Evolutionary conservation across 2,113 vertebrate species (phyloP).

Genomic region (Neomonachus schauinslandi): DNA sequence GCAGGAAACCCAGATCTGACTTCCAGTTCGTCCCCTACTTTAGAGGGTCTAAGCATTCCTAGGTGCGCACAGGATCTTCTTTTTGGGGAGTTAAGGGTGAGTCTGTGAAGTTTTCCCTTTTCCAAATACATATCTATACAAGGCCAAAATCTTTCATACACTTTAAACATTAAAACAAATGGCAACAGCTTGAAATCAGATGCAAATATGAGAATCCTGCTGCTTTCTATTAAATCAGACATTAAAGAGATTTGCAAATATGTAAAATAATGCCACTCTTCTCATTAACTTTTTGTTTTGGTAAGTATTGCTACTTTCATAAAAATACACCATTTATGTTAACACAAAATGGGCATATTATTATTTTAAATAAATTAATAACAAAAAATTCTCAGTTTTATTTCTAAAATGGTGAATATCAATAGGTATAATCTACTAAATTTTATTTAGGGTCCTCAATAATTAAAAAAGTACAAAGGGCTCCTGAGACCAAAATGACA

Average conservation of each 20-base stretch:
- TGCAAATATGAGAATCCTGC: conserved; percentile 10
- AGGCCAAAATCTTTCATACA: neutral
- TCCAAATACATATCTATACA: neutral
- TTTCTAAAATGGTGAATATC: neutral
- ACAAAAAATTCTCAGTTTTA: neutral
- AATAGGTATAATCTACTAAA: neutral
- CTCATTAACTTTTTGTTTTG: conserved; percentile 14
- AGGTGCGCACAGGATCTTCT: neutral
- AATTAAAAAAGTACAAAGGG: neutral
- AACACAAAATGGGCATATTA: neutral
- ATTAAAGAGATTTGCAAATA: conserved; percentile 26
- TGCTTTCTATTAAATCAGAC: conserved; percentile 21
- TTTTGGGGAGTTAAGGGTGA: neutral
- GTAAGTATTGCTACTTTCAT: conserved; percentile 2
- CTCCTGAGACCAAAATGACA: neutral
- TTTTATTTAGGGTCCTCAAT: neutral
- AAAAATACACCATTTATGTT: neutral
- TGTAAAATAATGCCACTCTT: neutral
- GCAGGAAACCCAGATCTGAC: neutral
- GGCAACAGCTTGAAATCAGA: conserved; percentile 14
- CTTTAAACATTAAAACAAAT: conserved; percentile 15
- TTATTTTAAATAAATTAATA: conserved; percentile 14
- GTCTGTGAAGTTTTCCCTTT: neutral
- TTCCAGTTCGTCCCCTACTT: neutral
- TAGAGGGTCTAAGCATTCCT: neutral